Evolutionary conservation across 2,113 vertebrate species (phyloP), one percentile per base, ranked within the genome.

Genomic region (Leptobrachium ailaonicum): DNA sequence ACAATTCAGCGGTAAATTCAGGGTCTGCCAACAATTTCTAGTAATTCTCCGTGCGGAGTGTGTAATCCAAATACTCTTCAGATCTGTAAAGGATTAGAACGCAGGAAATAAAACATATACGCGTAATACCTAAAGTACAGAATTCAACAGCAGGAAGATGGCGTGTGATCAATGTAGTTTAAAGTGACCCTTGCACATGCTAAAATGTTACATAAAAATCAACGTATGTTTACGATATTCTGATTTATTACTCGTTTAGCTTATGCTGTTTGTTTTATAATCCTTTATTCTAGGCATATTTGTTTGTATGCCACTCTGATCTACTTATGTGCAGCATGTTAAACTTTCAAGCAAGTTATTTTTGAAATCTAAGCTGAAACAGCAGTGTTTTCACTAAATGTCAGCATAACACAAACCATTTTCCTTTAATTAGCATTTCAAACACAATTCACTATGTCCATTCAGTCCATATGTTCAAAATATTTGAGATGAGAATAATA

Each of bases 351-450:
- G 78, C 78, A 70, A 80, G 73, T 80, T 80, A 73, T 80, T 80
- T 80, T 70, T 73, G 71, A 80, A 80, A 80, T 71, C 78, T 66
- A 80, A 73, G 78, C 73, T 80, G 78, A 80, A 80, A 70, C 71
- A 73, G 78, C 63, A 73, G 62, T 80, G 66, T 73, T 80, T 80
- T 63, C 66, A 47, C 50, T 62, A 66, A 80, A 67, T 79, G 69
- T 80, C 78, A 80, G 77, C 70, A 62, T 79, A 79, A 80, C 78
- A 60, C 73, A 80, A 80, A 80, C 63, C 71, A 67, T 32, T 32
- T 32, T 32, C 20, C 20, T 32, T 32, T 32, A 32, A 32, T 32
- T 32, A 32, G 20, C 20, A 32, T 32, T 32, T 32, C 20, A 32
- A 32, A 32, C 20, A 32, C 20, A 32, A 32, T 32, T 32, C 20